Base-by-base conservation (phyloP, 2,797 vertebrate species). In the Sciaenops ocellatus region DNA sequence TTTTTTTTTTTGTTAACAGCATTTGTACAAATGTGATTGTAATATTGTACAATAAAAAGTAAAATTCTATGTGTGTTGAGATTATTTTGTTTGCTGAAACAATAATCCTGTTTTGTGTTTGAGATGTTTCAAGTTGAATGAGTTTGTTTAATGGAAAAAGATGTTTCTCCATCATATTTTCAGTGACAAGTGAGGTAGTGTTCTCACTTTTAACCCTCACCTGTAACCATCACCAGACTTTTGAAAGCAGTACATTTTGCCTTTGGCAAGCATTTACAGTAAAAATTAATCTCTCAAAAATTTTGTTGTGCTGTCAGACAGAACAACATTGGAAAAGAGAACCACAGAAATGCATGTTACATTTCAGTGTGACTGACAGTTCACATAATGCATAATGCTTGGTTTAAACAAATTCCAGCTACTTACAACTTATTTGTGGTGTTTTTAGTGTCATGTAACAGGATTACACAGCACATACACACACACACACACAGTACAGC, bases 31-130 rank as follows among this genome's bases (percentile, higher is more conserved):
- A 80, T 63, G 60, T 84, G 73, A 85, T 92, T 88, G 87, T 94
- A 89, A 91, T 92, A 89, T 90, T 95, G 93, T 95, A 95, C 94
- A 95, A 96, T 95, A 94, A 95, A 95, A 89, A 74, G 11, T 42
- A 67, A 82, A 87, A 66, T 73, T 59, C 28, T 34, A 24, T 55
- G 17, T 67, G 17, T 48, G 50, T 69, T 69, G 9, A 30, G 72
- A 44, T 59, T 22, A 22, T 41, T 44, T 69, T 22, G 2, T 78
- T 68, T 63, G 28, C 7, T 77, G 20, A 67, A 60, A 12, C 55
- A 4, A 78, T 22, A 34, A 3, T 4, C 1, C 5, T 56, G 30
- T 57, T 72, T 72, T 65, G 10, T 60, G 20, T 44, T 41, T 48
- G 3, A 6, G 17, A 47, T 12, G 10, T 57, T 28, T 68, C 18